A percentile compares a stretch with the other conserved stretches of the same genome.
Evolutionary conservation across 2,888 invertebrate genomes (phyloP).

Genomic region (Papilio protenor): DNA sequence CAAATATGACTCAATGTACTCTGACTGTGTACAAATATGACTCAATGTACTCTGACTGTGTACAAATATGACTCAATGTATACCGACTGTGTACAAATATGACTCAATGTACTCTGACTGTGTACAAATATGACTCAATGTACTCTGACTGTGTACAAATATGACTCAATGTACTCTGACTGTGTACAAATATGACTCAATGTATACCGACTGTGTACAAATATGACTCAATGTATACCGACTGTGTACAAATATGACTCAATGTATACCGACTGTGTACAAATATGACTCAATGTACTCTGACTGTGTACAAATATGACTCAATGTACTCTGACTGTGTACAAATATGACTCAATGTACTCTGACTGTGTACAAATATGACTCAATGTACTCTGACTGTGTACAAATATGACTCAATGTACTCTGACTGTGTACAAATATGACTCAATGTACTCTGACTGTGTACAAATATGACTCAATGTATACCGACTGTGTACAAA

Average conservation of each 20-base stretch:
- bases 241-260: neutral
- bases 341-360: neutral
- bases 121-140: neutral
- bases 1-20: neutral
- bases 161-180: neutral
- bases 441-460: too few species aligned
- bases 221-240: neutral
- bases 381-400: neutral
- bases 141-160: neutral
- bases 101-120: slow-evolving; percentile 47
- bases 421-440: neutral
- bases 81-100: neutral
- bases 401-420: neutral
- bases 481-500: slow-evolving; percentile 45
- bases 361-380: neutral
- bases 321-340: neutral
- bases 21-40: neutral
- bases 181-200: neutral
- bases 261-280: too few species aligned
- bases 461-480: too few species aligned
- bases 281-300: too few species aligned
- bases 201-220: neutral
- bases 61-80: neutral
- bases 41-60: neutral
- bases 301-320: neutral